Base-by-base conservation (phyloP, 2,113 vertebrate genomes). In the Rhinopomastus cyanomelas region DNA sequence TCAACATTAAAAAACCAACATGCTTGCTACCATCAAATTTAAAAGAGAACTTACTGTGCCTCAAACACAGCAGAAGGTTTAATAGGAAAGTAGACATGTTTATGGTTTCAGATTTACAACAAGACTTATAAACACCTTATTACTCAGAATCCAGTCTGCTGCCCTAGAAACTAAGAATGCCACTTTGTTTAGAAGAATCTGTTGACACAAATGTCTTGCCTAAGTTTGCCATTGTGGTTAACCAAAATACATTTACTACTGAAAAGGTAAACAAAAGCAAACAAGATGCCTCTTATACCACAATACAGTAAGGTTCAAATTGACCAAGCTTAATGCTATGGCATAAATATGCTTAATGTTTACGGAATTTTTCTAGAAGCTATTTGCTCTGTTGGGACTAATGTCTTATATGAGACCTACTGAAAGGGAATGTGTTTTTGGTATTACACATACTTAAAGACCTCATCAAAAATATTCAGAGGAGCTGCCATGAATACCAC, bases 111-210 rank as follows among this genome's bases (percentile, higher is more conserved):
- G 96, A 98, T 98, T 98, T 98, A 97, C 96, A 97, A 95, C 96
- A 95, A 72, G 93, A 79, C 96, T 97, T 98, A 97, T 97, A 97
- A 98, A 98, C 97, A 97, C 94, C 96, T 97, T 97, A 97, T 97
- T 97, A 97, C 96, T 97, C 96, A 97, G 96, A 97, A 97, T 97
- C 96, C 97, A 97, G 97, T 97, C 97, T 97, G 96, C 97, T 97
- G 92, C 97, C 97, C 96, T 97, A 97, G 97, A 97, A 97, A 98
- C 97, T 96, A 97, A 97, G 96, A 98, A 97, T 97, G 97, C 96
- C 85, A 96, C 97, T 97, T 96, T 98, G 97, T 98, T 95, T 92
- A 96, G 95, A 96, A 97, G 96, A 89, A 95, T 96, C 95, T 97
- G 97, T 97, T 97, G 97, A 98, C 97, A 97, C 80, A 97, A 97